Conservation (phyloP, 2,113 vertebrate genomes). For the Sminthopsis crassicaudata region DNA sequence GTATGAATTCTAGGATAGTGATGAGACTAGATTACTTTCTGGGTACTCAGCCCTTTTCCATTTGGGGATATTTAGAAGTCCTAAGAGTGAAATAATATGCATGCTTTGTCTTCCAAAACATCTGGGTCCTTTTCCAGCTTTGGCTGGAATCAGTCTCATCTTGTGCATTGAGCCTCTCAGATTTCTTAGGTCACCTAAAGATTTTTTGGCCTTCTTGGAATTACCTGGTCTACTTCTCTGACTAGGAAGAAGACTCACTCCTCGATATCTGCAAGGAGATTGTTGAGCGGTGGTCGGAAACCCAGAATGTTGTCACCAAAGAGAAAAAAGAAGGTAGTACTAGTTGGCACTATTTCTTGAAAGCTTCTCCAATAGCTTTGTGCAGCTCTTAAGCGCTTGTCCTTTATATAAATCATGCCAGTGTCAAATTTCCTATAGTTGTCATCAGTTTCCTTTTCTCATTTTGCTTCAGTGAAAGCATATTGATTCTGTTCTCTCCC, state of each 20-base stretch:
- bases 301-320: constrained; percentile 78
- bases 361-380: neutral
- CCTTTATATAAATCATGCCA: neutral
- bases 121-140: neutral
- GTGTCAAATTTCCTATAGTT: neutral
- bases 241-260: constrained; percentile 92
- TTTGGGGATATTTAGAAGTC: neutral
- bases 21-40: neutral
- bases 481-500: neutral
- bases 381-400: neutral
- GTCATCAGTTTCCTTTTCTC: neutral
- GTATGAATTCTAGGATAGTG: constrained; percentile 11
- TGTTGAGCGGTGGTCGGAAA: constrained; percentile 91
- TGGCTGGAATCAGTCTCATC: neutral
- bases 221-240: constrained; percentile 53
- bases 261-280: constrained; percentile 93
- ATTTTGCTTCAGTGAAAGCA: neutral
- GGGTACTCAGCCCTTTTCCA: neutral
- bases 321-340: constrained; percentile 86
- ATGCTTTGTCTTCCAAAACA: neutral
- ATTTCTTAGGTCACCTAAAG: neutral
- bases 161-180: neutral
- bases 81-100: neutral
- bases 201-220: neutral
- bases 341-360: neutral